Evolutionary conservation across 2,888 invertebrate species (phyloP).

Genomic region (Protodeltote pygarga): DNA sequence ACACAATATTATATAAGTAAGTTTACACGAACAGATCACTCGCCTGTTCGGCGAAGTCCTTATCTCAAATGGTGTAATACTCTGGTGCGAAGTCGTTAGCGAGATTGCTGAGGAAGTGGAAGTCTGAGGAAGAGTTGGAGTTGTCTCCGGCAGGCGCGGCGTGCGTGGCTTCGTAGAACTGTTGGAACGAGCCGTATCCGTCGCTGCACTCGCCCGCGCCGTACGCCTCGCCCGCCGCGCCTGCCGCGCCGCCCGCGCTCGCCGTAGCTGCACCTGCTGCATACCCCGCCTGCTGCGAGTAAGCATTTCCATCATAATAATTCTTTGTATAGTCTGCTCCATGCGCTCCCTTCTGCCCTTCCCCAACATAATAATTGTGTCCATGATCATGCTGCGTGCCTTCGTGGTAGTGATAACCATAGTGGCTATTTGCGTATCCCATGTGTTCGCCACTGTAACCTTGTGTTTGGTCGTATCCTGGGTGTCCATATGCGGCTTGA

Average conservation of each 20-base stretch:
- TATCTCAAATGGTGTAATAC: slow-evolving; percentile 91
- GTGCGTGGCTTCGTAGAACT: slow-evolving; percentile 89
- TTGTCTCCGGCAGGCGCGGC: slow-evolving; percentile 89
- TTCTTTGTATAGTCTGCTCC: slow-evolving; percentile 84
- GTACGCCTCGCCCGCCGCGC: slow-evolving; percentile 83
- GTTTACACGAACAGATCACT: slow-evolving; percentile 83
- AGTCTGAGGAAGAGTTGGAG: slow-evolving; percentile 97
- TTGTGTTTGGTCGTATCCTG: slow-evolving; percentile 85
- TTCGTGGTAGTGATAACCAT: slow-evolving; percentile 84
- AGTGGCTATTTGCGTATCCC: slow-evolving; percentile 80
- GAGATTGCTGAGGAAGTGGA: slow-evolving; percentile 96
- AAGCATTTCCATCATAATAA: slow-evolving; percentile 78
- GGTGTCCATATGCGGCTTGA: slow-evolving; percentile 85
- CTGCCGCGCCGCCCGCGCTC: slow-evolving; percentile 82
- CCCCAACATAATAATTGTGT: slow-evolving; percentile 78
- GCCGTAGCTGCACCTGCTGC: slow-evolving; percentile 55
- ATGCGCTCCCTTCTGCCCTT: slow-evolving; percentile 83
- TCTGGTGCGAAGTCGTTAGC: slow-evolving; percentile 97
- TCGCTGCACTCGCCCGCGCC: slow-evolving; percentile 86
- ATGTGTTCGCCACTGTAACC: slow-evolving; percentile 77
- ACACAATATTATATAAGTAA: slow-evolving; percentile 39
- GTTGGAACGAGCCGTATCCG: slow-evolving; percentile 90
- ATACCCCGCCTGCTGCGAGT: slow-evolving; percentile 66
- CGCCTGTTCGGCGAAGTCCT: slow-evolving; percentile 85
- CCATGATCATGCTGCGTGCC: slow-evolving; percentile 75